Evolutionary conservation across 2,888 invertebrate species (phyloP).

Genomic region (Chrysolina oricalcia): DNA sequence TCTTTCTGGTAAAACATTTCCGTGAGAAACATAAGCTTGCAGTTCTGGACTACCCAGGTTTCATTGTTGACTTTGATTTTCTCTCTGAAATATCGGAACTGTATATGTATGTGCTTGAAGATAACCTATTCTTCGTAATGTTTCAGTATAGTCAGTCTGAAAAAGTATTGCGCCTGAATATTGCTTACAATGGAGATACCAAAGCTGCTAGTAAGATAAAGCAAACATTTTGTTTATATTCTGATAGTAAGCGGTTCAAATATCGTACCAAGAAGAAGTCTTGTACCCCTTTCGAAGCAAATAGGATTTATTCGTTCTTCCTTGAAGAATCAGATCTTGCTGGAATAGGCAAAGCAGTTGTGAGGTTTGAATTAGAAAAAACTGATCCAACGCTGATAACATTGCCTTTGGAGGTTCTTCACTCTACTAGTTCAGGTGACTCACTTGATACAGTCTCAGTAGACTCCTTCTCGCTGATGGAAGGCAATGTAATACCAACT

Average conservation of each 20-base stretch:
- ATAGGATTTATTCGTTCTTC: conserved; percentile 19
- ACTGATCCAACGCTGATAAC: background rate
- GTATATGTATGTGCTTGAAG: conserved; percentile 33
- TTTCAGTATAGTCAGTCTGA: conserved; percentile 14
- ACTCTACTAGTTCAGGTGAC: background rate
- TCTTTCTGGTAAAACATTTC: conserved; percentile 34
- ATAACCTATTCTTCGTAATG: conserved; percentile 31
- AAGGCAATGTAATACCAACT: background rate
- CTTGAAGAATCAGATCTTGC: conserved; percentile 20
- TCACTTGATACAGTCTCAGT: conserved; percentile 5
- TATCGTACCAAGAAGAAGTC: conserved; percentile 10
- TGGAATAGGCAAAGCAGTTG: background rate
- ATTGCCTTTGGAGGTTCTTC: background rate
- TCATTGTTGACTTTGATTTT: conserved; percentile 19
- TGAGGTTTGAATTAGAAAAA: conserved; percentile 18
- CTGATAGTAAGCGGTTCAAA: conserved; percentile 12
- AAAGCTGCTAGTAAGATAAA: conserved; percentile 24
- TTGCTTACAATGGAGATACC: conserved; percentile 23
- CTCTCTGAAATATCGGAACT: background rate
- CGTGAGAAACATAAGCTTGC: conserved; percentile 15
- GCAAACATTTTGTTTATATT: conserved; percentile 32
- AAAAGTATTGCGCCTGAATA: conserved; percentile 14
- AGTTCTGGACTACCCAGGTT: conserved; percentile 26
- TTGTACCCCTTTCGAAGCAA: conserved; percentile 26
- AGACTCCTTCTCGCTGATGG: background rate